Evolutionary conservation across 2,888 invertebrate genomes (phyloP).

Genomic region (Syrphus vitripennis): DNA sequence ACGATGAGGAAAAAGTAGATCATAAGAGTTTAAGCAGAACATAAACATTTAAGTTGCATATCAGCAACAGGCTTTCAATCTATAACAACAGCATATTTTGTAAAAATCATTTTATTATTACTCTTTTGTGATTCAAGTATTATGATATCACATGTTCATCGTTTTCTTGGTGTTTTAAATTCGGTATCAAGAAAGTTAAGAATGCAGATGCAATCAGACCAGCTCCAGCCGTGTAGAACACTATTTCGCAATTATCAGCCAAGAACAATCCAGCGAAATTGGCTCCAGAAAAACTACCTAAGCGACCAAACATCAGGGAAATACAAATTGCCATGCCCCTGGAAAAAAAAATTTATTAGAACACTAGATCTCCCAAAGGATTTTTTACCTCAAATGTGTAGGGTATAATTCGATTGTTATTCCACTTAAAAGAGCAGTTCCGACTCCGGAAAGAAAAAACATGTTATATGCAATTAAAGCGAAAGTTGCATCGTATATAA

Average conservation of each 20-base stretch:
- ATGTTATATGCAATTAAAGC: conserved; percentile 74
- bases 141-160: neutral
- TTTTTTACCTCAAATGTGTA: conserved; percentile 76
- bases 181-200: conserved; percentile 73
- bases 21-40: too few species aligned
- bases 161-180: neutral
- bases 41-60: too few species aligned
- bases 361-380: neutral
- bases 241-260: conserved; percentile 80
- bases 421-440: conserved; percentile 75
- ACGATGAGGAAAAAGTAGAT: too few species aligned
- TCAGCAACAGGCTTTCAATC: too few species aligned
- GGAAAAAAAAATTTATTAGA: conserved; percentile 60
- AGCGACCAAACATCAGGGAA: conserved; percentile 82
- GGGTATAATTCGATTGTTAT: conserved; percentile 77
- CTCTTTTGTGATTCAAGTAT: neutral
- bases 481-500: conserved; percentile 72
- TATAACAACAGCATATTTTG: too few species aligned
- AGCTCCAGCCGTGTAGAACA: conserved; percentile 77
- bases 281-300: conserved; percentile 81
- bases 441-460: conserved; percentile 73
- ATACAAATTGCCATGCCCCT: conserved; percentile 83
- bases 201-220: conserved; percentile 73
- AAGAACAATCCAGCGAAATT: conserved; percentile 81
- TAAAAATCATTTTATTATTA: neutral